Evolutionary conservation across 2,888 invertebrate genomes (phyloP), one percentile per base, ranked within the genome.

Genomic region (Drosophila bunnanda): DNA sequence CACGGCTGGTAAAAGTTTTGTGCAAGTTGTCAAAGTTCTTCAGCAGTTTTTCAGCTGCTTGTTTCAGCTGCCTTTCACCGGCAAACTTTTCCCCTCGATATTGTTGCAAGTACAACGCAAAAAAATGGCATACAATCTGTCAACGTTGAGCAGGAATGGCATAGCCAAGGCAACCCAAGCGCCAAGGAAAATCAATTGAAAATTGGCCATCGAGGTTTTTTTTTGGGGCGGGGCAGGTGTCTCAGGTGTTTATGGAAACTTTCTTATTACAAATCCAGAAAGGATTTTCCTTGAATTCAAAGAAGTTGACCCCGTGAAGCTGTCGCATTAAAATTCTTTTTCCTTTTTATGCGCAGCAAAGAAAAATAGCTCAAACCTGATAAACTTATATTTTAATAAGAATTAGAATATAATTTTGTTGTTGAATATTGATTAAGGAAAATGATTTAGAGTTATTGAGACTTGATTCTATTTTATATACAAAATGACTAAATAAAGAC

Each of bases 111-210:
- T 74, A 81, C 54, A 52, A 55, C 25, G 61, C 69, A 72, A 70
- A 72, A 86, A 85, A 87, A 87, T 86, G 77, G 87, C 85, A 87
- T 85, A 87, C 85, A 86, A 86, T 86, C 85, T 86, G 87, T 86
- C 87, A 86, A 78, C 74, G 77, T 80, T 78, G 78, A 79, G 80
- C 61, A 48, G 59, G 13, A 50, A 60, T 60, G 64, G 60, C 34
- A 60, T 50, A 28, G 60, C 34, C 50, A 34, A 60, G 48, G 43
- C 60, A 60, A 17, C 73, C 44, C 71, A 62, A 66, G 71, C 76
- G 76, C 79, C 50, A 76, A 54, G 48, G 72, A 81, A 86, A 87
- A 87, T 86, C 85, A 86, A 86, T 86, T 87, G 78, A 70, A 78
- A 82, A 78, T 84, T 82, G 81, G 79, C 77, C 68, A 75, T 68